A percentile compares a stretch with the other conserved stretches of the same genome.
Conservation (phyloP, 2,888 invertebrate genomes). For the Lepetodrilus schrolli region DNA sequence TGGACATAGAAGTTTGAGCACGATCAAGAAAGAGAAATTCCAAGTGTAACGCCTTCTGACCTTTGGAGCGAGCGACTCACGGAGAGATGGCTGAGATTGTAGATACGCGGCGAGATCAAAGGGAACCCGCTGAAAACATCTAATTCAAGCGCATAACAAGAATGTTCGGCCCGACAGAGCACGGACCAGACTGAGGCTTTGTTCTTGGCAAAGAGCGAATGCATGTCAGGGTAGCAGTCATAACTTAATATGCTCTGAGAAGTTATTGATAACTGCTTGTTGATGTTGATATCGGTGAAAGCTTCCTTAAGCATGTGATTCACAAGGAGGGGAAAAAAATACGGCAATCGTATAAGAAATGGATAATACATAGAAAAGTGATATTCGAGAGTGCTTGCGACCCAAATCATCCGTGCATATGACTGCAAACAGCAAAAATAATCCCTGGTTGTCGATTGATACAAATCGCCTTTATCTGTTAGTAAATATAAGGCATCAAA, state of each 20-base stretch:
- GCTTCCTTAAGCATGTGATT: background rate
- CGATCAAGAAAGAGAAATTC: slow-evolving; percentile 32
- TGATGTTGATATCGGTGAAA: slow-evolving; percentile 22
- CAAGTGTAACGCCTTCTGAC: slow-evolving; percentile 50
- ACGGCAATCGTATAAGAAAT: background rate
- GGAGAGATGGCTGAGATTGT: slow-evolving; percentile 53
- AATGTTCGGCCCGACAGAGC: slow-evolving; percentile 46
- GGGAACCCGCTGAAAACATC: slow-evolving; percentile 52
- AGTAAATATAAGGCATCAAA: slow-evolving; percentile 20
- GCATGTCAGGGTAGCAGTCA: slow-evolving; percentile 35
- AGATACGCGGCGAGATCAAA: slow-evolving; percentile 61
- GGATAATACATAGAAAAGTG: background rate
- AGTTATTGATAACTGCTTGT: slow-evolving; percentile 33
- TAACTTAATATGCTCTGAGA: slow-evolving; percentile 37
- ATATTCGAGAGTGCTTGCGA: background rate
- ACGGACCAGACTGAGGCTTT: slow-evolving; percentile 35
- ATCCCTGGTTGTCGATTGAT: slow-evolving; percentile 9
- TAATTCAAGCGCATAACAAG: slow-evolving; percentile 55
- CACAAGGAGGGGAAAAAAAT: background rate
- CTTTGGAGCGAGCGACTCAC: slow-evolving; percentile 47
- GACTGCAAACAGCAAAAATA: background rate
- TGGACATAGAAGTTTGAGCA: slow-evolving; percentile 16
- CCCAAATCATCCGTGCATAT: slow-evolving; percentile 1
- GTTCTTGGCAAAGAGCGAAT: slow-evolving; percentile 39
- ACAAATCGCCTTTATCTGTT: slow-evolving; percentile 8